Evolutionary conservation across 2,797 vertebrate genomes (phyloP), one percentile per base, ranked within the genome.

Genomic region (Pangasius krempfi): DNA sequence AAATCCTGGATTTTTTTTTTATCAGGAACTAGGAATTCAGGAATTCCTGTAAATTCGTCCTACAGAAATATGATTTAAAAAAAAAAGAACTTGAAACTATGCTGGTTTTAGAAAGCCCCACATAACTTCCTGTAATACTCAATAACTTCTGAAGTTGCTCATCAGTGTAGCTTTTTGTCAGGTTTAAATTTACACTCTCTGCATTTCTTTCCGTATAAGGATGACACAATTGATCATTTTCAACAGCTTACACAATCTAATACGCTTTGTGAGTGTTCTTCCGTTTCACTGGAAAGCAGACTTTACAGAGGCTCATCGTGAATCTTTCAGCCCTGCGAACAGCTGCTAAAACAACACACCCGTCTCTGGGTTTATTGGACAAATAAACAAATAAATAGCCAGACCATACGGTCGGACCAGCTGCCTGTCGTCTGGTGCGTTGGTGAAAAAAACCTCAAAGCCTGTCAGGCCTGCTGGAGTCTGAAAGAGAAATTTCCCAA

Each of bases 311-410:
- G 18, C 13, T 37, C 58, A 47, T 22, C 13, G 13, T 56, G 30
- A n/a, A 68, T 58, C 62, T 25, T 25, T 68, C 62, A 89, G n/a
- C 78, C 44, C 20, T 8, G 20, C 6, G 58, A 87, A 89, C 91
- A 92, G 91, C 91, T 92, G 91, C 90, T 88, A 86, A 81, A 91
- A 89, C 87, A 90, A 88, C 18, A 72, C 66, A 22, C 64, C 87
- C 56, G 44, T 72, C 58, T 47, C 56, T 40, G 27, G 60, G 84
- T 88, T 88, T 88, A 89, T 80, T 89, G 62, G 70, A 88, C 88
- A 90, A 88, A 89, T 86, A 90, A 90, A 88, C 90, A 90, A 91
- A 89, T 76, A 92, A 90, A 86, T 86, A 70, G 50, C n/a, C 86
- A 62, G 85, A 88, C 76, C 50, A 22, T 56, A 40, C 33, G 18